Evolutionary conservation across 1,140 invertebrate genomes (phyloP), one percentile per base, ranked within the genome.

Genomic region (Eriocheir sinensis): DNA sequence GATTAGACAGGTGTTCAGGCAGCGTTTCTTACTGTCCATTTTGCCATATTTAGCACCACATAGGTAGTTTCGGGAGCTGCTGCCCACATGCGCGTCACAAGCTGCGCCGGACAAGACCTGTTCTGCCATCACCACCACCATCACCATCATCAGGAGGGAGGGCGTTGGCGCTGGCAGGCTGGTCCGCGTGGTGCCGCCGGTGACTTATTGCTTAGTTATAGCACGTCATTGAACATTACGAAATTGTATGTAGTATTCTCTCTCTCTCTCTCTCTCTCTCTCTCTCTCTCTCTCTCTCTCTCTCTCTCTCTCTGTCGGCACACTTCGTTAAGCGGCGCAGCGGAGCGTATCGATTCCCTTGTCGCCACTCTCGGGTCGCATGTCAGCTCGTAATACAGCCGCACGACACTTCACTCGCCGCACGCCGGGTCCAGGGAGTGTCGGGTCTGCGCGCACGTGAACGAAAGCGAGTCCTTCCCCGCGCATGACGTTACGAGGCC

Each of bases 211-310:
- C 60, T 72, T 27, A 72, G 60, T 86, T 40, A 3, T 86, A 41
- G 36, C 40, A 41, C 34, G 83, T 9, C 12, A 0, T 38, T 86
- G 83, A 34, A 86, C 3, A n/a, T 30, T 86, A 17, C 32, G 15
- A n/a, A 2, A 86, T 1, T 27, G 2, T 15, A 72, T 72, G 60
- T 15, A 15, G 83, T 89, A 89, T 44, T 91, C n/a, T 53, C 44
- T 91, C 48, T 91, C 89, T 91, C 89, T 91, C 89, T 91, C 89
- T 91, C 89, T 91, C 48, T 91, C 89, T 91, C 89, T 91, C 89
- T 91, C 89, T 60, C 89, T 60, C 89, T 60, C 89, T 60, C 89
- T 60, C 89, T 60, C 90, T 91, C 90, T 80, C 90, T 92, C 90
- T 40, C 90, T 92, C 53, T 79, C 90, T 92, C 90, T 92, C 53